Evolutionary conservation across 2,113 vertebrate genomes (phyloP).

Genomic region (Loxodonta africana): DNA sequence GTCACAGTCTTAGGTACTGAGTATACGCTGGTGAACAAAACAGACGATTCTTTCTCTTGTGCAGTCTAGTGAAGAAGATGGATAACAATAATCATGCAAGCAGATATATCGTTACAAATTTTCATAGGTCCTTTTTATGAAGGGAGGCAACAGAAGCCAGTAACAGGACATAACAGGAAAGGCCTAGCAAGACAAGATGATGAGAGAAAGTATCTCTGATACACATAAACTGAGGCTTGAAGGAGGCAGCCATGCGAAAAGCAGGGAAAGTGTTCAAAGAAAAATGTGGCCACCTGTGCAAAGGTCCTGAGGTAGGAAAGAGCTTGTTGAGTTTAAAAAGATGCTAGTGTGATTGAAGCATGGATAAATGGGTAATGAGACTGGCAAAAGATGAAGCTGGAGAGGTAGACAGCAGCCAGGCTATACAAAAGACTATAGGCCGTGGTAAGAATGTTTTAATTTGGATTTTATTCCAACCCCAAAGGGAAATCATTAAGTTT

Average conservation of each 20-base stretch:
- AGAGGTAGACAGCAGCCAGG: not conserved
- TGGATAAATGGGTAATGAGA: not conserved
- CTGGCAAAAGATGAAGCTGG: not conserved
- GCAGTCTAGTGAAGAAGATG: conserved; percentile 22
- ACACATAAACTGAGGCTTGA: not conserved
- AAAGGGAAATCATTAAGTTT: not conserved
- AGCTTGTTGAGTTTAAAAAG: not conserved
- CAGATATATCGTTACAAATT: conserved; percentile 62
- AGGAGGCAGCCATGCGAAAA: conserved; percentile 21
- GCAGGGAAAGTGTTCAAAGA: not conserved
- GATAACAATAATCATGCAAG: conserved; percentile 56
- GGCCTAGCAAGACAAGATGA: not conserved
- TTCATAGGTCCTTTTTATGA: conserved; percentile 15
- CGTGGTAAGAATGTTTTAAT: not conserved
- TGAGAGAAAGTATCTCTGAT: conserved; percentile 30
- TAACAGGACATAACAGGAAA: conserved; percentile 51
- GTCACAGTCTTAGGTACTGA: not conserved
- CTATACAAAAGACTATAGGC: not conserved
- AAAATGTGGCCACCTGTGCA: not conserved
- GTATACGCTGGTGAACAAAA: conserved; percentile 58
- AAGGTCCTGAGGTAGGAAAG: not conserved
- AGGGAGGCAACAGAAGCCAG: conserved; percentile 48
- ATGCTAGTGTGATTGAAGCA: not conserved
- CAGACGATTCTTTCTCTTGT: not conserved
- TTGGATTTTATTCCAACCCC: conserved; percentile 34